Evolutionary conservation across 2,888 invertebrate genomes (phyloP).

Genomic region (Schizotus pectinicornis): DNA sequence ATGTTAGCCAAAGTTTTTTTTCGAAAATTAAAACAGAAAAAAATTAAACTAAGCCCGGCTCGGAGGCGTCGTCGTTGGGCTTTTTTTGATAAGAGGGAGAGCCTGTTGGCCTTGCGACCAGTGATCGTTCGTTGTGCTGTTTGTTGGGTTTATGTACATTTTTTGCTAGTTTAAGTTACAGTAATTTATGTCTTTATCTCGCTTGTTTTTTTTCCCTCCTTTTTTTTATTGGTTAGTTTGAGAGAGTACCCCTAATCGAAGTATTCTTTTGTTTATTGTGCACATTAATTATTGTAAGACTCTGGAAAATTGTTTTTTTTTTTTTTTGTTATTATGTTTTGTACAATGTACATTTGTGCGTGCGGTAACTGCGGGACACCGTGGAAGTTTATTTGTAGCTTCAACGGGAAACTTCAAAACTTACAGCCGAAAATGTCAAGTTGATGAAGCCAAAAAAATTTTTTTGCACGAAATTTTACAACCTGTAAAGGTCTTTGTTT

Average conservation of each 20-base stretch:
- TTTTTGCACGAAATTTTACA: too few species aligned
- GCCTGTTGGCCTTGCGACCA: neutral
- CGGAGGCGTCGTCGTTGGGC: neutral
- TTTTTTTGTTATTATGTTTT: neutral
- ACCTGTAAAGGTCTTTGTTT: too few species aligned
- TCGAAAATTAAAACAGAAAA: neutral
- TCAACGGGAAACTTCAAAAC: too few species aligned
- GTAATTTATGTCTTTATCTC: slow-evolving; percentile 52
- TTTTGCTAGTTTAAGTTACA: slow-evolving; percentile 41
- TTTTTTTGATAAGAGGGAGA: neutral
- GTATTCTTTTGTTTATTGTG: slow-evolving; percentile 32
- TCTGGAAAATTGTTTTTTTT: slow-evolving; percentile 8
- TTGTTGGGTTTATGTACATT: slow-evolving; percentile 25
- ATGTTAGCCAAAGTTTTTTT: slow-evolving; percentile 54
- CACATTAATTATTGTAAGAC: slow-evolving; percentile 12
- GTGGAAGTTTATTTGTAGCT: too few species aligned
- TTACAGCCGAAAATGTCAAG: too few species aligned
- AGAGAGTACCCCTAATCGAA: slow-evolving; percentile 42
- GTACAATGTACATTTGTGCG: neutral
- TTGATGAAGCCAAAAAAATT: too few species aligned
- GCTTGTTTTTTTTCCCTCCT: slow-evolving; percentile 49
- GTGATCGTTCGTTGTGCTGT: slow-evolving; percentile 7
- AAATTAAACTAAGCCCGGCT: neutral
- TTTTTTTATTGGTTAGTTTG: slow-evolving; percentile 47
- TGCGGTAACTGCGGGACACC: too few species aligned